Percentiles rank a stretch among this genome's conserved stretches.
These are phyloP conservation scores for Planococcus citri DNA, from an alignment of 1,140 invertebrate species.

Conservation along the genomic window DNA sequence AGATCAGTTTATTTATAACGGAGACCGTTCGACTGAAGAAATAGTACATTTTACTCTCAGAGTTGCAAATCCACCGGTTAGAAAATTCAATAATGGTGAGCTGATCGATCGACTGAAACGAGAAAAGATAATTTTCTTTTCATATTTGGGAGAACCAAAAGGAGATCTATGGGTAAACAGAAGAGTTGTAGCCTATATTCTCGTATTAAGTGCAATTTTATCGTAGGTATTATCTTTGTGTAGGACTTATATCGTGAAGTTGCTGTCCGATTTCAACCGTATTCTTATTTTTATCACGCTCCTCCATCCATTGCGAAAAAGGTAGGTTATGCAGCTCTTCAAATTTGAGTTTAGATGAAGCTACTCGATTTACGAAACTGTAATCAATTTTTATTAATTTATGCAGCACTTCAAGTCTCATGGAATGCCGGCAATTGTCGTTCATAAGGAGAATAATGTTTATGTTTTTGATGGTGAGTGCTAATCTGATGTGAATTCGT, in stretches of 20 bases:
- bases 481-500: background rate
- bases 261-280: constrained; percentile 63
- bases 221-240: constrained; percentile 29
- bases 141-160: constrained; percentile 56
- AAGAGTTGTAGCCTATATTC: background rate
- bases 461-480: constrained; percentile 54
- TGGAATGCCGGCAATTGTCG: constrained; percentile 57
- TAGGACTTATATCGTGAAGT: constrained; percentile 60
- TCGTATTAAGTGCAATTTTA: background rate
- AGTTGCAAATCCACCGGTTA: constrained; percentile 75
- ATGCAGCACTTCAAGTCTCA: constrained; percentile 46
- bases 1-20: constrained; percentile 64
- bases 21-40: constrained; percentile 81
- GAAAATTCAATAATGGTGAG: constrained; percentile 58
- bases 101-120: constrained; percentile 62
- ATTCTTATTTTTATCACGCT: constrained; percentile 73
- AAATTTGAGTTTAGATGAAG: no score
- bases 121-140: constrained; percentile 69
- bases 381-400: constrained; percentile 22
- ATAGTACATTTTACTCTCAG: constrained; percentile 86
- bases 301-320: constrained; percentile 50
- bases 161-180: constrained; percentile 22
- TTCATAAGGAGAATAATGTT: constrained; percentile 66
- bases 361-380: no score
- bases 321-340: constrained; percentile 26